Evolutionary conservation across 2,113 vertebrate genomes (phyloP).

Genomic region (Mystacornis crossleyi): DNA sequence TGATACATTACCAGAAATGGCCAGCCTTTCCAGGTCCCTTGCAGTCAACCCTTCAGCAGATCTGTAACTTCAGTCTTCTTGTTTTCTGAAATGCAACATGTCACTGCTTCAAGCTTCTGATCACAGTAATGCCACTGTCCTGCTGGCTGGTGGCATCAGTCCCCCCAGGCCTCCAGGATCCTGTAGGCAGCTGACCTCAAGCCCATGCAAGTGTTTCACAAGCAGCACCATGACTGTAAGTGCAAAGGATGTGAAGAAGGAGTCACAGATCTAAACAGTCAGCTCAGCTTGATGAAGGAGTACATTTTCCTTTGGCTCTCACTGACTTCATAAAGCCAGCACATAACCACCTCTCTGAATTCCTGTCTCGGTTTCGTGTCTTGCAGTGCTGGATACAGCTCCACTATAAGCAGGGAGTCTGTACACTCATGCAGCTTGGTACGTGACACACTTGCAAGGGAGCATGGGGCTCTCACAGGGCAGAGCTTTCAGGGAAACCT

Average conservation of each 20-base stretch:
- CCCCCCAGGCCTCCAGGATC: background rate
- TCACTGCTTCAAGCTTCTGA: background rate
- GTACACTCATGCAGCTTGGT: background rate
- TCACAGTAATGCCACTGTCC: background rate
- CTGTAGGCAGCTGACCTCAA: background rate
- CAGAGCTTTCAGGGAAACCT: background rate
- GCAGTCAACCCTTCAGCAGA: background rate
- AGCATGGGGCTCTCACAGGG: background rate
- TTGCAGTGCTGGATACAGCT: background rate
- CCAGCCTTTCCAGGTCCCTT: background rate
- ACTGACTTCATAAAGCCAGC: background rate
- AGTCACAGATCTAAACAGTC: background rate
- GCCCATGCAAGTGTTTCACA: background rate
- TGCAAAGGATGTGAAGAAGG: background rate
- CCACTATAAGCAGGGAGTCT: background rate
- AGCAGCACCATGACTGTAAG: background rate
- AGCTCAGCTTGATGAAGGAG: background rate
- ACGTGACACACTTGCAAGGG: background rate
- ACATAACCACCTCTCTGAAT: background rate
- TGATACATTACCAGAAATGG: background rate
- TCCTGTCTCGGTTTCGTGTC: background rate
- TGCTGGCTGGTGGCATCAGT: background rate
- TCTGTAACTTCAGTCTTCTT: background rate
- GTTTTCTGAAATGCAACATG: background rate
- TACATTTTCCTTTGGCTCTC: background rate